These are phyloP conservation scores for Centropus unirufus DNA, from an alignment of 2,113 vertebrate species.

Conservation along the genomic window DNA sequence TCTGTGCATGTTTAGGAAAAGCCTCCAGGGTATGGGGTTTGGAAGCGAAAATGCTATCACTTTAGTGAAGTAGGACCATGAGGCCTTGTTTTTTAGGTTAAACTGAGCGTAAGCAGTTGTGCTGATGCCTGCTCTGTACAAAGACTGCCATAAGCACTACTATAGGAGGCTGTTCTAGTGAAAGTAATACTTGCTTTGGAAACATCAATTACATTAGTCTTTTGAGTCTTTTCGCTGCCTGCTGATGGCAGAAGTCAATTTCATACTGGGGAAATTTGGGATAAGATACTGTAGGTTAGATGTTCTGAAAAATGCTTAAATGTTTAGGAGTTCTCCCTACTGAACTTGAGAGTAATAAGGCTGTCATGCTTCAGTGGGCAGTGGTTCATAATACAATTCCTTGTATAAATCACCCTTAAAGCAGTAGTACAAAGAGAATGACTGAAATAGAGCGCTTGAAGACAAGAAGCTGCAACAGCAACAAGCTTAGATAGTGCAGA, in stretches of 20 bases:
- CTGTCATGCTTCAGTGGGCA: background rate
- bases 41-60: background rate
- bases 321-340: background rate
- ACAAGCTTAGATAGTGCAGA: background rate
- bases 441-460: background rate
- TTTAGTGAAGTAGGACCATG: background rate
- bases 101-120: background rate
- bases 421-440: background rate
- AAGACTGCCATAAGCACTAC: background rate
- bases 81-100: constrained; percentile 9
- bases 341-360: background rate
- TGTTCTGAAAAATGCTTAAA: background rate
- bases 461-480: background rate
- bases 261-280: background rate
- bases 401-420: background rate
- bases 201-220: background rate
- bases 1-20: background rate
- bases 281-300: background rate
- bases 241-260: background rate
- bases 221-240: background rate
- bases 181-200: background rate
- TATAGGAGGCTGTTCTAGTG: background rate
- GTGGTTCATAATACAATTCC: background rate
- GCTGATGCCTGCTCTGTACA: background rate
- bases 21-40: constrained; percentile 37